Evolutionary conservation across 1,140 invertebrate species (phyloP), one percentile per base, ranked within the genome.

Genomic region (Trachymyrmex septentrionalis): DNA sequence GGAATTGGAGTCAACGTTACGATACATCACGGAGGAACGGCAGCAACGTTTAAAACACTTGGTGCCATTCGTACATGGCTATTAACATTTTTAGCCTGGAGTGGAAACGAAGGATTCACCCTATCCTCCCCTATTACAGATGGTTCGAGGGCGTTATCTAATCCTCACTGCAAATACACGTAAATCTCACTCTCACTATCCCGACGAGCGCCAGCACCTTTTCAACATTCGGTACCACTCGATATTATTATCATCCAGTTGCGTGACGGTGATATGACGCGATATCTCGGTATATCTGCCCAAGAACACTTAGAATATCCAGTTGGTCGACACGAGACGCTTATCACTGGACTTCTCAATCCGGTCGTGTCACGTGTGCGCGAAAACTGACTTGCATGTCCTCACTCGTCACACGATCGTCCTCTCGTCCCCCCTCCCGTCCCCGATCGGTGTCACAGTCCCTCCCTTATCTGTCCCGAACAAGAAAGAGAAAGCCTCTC

Each of bases 361-460:
- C 61, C 67, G 77, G 72, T 87, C 87, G 77, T 78, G 87, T 92
- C 91, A 91, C 91, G 89, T 91, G 91, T 85, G 85, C 89, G 86
- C 87, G 87, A 57, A 89, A 91, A 91, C 85, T 91, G 73, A 88
- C 67, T 75, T 80, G 67, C 80, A 61, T 84, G 64, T 86, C 75
- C 86, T 86, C 71, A 84, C 89, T 86, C 84, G 57, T 67, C n/a
- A 21, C 81, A 85, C 55, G 72, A 81, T 67, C 73, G 12, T 69
- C 44, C 24, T 38, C 53, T 44, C 77, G 48, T 80, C 55, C 53
- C 19, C 88, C 34, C 82, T 86, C 82, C 71, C 86, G 82, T 72
- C 90, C 86, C 67, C 53, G 81, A 76, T 73, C 71, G 66, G 19
- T 53, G 16, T 86, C 73, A 34, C 66, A 63, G 71, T 72, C 38